Base-by-base conservation (phyloP, 2,888 invertebrate genomes). In the Periphyllus acericola region DNA sequence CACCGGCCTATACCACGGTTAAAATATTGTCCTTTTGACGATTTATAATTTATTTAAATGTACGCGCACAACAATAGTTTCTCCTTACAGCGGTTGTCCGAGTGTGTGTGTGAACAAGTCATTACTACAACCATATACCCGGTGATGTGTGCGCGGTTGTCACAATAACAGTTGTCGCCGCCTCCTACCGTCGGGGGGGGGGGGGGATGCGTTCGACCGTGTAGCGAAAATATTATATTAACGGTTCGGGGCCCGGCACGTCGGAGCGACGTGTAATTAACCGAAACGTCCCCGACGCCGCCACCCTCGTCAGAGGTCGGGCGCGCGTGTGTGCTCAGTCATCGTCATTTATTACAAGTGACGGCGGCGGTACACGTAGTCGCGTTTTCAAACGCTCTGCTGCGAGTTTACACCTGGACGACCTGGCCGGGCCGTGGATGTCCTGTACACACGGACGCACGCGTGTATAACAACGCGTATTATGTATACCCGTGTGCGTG, bases 301-400 rank as follows among this genome's bases (percentile, higher is more conserved):
- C 9, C 32, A n/a, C 8, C 46, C 32, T 14, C 46, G 46, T 9
- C 46, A 11, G 1, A 1, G 11, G 36, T 55, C n/a, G 14, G 25
- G 0, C 40, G 29, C 29, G 36, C 60, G 85, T 34, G 74, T 74
- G 29, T 87, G 80, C 86, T 74, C 86, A 87, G 86, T 81, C 86
- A 81, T 87, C 86, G 86, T 87, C 86, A 80, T 87, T 87, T 87
- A 87, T 87, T 74, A 87, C 76, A 32, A 66, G 40, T 19, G 76
- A 66, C 80, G 86, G 60, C 80, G 79, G 52, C 76, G 32, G 55
- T 60, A 25, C 60, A n/a, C 68, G 68, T n/a, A n/a, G n/a, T 68
- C 29, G 8, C 11, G 46, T 46, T 46, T 46, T 46, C 46, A 14
- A 29, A 68, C 68, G 25, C 66, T 1, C 25, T 25, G 60, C 25